Evolutionary conservation across 2,888 invertebrate species (phyloP).

Genomic region (Tetramorium bicarinatum): DNA sequence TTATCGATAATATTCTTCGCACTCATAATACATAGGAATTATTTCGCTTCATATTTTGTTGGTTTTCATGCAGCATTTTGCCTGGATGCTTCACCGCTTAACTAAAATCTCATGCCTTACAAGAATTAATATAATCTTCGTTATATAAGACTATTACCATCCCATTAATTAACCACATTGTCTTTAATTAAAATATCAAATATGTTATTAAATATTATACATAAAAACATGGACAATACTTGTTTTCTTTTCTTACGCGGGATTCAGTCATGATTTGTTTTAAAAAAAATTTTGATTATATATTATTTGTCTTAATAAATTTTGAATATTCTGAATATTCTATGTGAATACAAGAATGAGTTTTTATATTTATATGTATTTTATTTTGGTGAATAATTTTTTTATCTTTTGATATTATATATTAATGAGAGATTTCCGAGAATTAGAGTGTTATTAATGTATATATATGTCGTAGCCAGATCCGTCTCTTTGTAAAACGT

Average conservation of each 20-base stretch:
- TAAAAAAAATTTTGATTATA: not conserved
- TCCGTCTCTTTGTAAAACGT: too few species aligned
- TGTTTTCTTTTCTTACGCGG: conserved; percentile 26
- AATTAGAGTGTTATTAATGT: not conserved
- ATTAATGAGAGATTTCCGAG: not conserved
- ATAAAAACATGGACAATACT: not conserved
- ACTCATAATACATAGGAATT: conserved; percentile 69
- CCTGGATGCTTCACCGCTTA: conserved; percentile 77
- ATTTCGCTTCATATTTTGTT: conserved; percentile 69
- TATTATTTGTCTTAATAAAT: not conserved
- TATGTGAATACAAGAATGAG: not conserved
- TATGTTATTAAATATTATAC: conserved; percentile 18
- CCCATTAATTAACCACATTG: conserved; percentile 79
- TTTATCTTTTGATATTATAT: not conserved
- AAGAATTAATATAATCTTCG: conserved; percentile 63
- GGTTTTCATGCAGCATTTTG: conserved; percentile 68
- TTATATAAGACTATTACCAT: conserved; percentile 59
- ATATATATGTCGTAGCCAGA: not conserved
- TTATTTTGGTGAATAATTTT: not conserved
- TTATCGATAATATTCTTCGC: conserved; percentile 65
- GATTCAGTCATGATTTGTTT: conserved; percentile 1
- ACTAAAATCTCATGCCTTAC: conserved; percentile 76
- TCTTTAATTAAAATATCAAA: conserved; percentile 68
- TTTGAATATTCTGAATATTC: not conserved
- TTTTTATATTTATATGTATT: not conserved